Conservation (phyloP, 2,113 vertebrate species). For the Lamprologus lemairii region DNA sequence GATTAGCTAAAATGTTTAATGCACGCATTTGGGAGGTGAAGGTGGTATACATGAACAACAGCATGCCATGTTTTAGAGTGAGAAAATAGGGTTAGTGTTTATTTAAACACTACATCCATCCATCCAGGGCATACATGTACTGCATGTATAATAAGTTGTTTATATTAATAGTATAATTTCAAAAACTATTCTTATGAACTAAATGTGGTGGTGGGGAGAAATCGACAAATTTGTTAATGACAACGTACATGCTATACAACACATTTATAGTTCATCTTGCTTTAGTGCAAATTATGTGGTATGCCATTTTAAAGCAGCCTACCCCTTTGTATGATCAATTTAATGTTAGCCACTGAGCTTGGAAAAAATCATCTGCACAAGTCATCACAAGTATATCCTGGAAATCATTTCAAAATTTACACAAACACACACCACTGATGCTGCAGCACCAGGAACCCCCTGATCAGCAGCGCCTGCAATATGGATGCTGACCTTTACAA, state of each 20-base stretch:
- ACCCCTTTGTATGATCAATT: background rate
- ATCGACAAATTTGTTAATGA: background rate
- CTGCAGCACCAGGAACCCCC: background rate
- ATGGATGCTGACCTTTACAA: conserved; percentile 40
- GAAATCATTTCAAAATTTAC: background rate
- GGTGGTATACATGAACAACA: background rate
- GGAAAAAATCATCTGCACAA: background rate
- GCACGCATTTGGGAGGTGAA: background rate
- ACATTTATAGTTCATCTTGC: background rate
- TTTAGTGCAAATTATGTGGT: background rate
- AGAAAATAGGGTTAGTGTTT: background rate
- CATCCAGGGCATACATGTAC: background rate
- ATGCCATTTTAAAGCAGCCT: background rate
- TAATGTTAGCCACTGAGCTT: background rate
- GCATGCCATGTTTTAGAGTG: background rate
- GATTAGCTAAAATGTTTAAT: background rate
- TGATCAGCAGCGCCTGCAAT: background rate
- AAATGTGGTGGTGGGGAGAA: background rate
- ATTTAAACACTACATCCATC: background rate
- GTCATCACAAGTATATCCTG: background rate
- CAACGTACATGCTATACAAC: background rate
- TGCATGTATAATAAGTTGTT: background rate
- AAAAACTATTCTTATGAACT: background rate
- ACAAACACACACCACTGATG: background rate
- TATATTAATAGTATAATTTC: background rate